Evolutionary conservation across 2,888 invertebrate genomes (phyloP), one percentile per base, ranked within the genome.

Genomic region (Acanthosepion pharaonis): DNA sequence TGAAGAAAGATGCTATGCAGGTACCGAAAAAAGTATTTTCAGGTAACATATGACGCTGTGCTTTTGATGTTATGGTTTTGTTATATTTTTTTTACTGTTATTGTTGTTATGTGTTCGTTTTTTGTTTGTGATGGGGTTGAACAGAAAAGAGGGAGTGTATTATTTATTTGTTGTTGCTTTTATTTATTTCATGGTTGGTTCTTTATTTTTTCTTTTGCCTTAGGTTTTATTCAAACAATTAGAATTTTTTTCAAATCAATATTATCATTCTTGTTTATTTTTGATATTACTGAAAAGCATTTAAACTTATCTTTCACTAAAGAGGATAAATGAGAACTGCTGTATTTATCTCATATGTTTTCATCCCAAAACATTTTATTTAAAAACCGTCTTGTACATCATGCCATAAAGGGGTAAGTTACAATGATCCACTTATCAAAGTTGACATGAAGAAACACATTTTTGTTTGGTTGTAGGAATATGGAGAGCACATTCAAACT

Each of bases 1-100:
- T 93, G 93, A 93, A 93, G 93, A 93, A 93, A 49, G 93, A 93
- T 93, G 93, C 53, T 93, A 93, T 93, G 49, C 93, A 49, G 93
- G 93, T 49, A 93, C 93, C 93, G 93, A 93, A 93, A 93, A 93
- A 93, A 93, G 93, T 53, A 93, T 93, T 53, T 93, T 93, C 93
- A 93, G 93, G 93, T 93, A 93, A 93, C 78, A 78, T 11, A 33
- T 78, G 8, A n/a, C 18, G 78, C n/a, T n/a, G 78, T 78, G 78
- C 78, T 78, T 78, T 78, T 78, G n/a, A 6, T n/a, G 78, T 78
- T 4, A 78, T 78, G n/a, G 78, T 78, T 78, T 78, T 78, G 15
- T 78, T 64, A 23, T 64, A 25, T 64, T 78, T 9, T 78, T 5
- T 9, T n/a, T 78, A 78, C 9, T 78, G 0, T n/a, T 78, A 18